Percentiles rank a stretch among this genome's conserved stretches.
phyloP scores from a whole-genome alignment of 2,797 vertebrate species.

The Sorex maritimensis region DNA sequence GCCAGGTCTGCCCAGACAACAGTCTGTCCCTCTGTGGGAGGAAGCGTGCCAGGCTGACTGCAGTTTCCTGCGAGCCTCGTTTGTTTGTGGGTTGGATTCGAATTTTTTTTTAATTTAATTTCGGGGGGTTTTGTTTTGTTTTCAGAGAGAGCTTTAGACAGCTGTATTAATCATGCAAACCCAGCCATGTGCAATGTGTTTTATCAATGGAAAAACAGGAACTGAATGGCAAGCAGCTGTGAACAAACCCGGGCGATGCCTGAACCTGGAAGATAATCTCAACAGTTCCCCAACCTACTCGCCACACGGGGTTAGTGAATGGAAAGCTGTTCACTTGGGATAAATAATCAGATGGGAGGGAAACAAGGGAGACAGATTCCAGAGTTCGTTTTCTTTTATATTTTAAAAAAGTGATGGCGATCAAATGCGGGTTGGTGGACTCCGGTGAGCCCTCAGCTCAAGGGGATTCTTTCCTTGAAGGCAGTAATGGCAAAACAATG shows the following conservation, averaged over 20 bases:
- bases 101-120: conserved; percentile 71
- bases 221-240: conserved; percentile 88
- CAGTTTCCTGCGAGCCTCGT: conserved; percentile 77
- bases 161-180: conserved; percentile 91
- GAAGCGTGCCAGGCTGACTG: conserved; percentile 48
- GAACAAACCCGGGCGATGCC: conserved; percentile 83
- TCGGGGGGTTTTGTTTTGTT: conserved; percentile 85
- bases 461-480: conserved; percentile 14
- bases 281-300: conserved; percentile 85
- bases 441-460: conserved; percentile 30
- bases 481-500: conserved; percentile 75
- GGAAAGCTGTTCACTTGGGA: conserved; percentile 90
- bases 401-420: conserved; percentile 78
- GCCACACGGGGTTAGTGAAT: conserved; percentile 89
- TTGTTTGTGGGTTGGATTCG: conserved; percentile 77
- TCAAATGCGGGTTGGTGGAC: conserved; percentile 33
- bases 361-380: conserved; percentile 85
- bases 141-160: conserved; percentile 87
- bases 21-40: neutral
- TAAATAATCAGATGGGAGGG: conserved; percentile 89
- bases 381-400: conserved; percentile 68
- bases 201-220: conserved; percentile 91
- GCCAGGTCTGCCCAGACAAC: conserved; percentile 10
- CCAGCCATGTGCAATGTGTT: conserved; percentile 91
- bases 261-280: conserved; percentile 90